Evolutionary conservation across 2,888 invertebrate genomes (phyloP).

Genomic region (Atethmia centrago): DNA sequence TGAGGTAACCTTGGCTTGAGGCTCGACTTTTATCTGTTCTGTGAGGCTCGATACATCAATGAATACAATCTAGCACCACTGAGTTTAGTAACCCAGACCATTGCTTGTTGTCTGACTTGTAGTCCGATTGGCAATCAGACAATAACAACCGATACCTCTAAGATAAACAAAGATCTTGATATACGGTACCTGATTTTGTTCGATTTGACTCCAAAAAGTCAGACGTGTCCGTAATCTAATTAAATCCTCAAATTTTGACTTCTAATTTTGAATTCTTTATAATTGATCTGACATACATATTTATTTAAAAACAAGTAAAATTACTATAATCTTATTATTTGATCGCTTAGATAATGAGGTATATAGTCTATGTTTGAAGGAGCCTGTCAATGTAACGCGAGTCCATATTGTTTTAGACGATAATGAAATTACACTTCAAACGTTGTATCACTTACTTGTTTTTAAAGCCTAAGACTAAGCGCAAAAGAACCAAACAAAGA

Average conservation of each 20-base stretch:
- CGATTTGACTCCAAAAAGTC: too few species aligned
- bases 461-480: conserved; percentile 19
- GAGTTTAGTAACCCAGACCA: conserved; percentile 40
- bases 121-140: conserved; percentile 35
- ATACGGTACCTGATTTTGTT: background rate
- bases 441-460: conserved; percentile 12
- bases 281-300: background rate
- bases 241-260: too few species aligned
- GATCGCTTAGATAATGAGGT: too few species aligned
- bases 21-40: too few species aligned
- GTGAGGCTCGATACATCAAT: conserved; percentile 39
- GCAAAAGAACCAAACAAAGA: conserved; percentile 47
- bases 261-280: too few species aligned
- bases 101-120: conserved; percentile 39
- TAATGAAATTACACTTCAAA: conserved; percentile 31
- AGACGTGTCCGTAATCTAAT: background rate
- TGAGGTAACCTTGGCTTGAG: conserved; percentile 46
- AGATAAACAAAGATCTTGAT: background rate
- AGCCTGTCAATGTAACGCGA: conserved; percentile 43
- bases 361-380: too few species aligned
- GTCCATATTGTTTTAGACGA: conserved; percentile 28
- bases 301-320: conserved; percentile 9
- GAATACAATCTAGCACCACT: conserved; percentile 37
- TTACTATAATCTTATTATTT: background rate
- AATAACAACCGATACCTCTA: conserved; percentile 18